Evolutionary conservation across 1,140 invertebrate genomes (phyloP).

Genomic region (Lineus longissimus): DNA sequence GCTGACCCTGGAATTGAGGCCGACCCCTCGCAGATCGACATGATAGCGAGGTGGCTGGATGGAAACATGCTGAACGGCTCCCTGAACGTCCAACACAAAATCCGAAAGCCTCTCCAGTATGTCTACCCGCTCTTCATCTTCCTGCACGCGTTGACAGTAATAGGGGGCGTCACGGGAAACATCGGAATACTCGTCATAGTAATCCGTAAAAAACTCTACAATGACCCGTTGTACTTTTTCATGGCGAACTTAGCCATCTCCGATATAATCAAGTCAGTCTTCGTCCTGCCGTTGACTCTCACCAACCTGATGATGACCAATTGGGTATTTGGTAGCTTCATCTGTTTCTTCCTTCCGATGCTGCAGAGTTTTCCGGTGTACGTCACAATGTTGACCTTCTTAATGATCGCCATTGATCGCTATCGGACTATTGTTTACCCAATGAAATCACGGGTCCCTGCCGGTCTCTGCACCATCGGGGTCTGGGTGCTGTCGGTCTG

Average conservation of each 20-base stretch:
- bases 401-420: slow-evolving; percentile 67
- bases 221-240: slow-evolving; percentile 65
- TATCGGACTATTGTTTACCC: slow-evolving; percentile 65
- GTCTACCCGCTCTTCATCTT: slow-evolving; percentile 65
- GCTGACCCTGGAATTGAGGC: too few relatives aligned
- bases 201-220: slow-evolving; percentile 60
- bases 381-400: slow-evolving; percentile 67
- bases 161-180: slow-evolving; percentile 61
- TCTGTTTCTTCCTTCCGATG: slow-evolving; percentile 74
- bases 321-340: slow-evolving; percentile 70
- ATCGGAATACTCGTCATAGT: slow-evolving; percentile 61
- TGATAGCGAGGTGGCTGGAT: too few relatives aligned
- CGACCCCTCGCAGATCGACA: too few relatives aligned
- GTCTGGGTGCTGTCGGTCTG: slow-evolving; percentile 69
- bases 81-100: neutral
- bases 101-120: slow-evolving; percentile 43
- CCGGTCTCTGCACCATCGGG: slow-evolving; percentile 65
- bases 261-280: slow-evolving; percentile 65
- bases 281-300: slow-evolving; percentile 66
- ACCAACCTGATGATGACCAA: slow-evolving; percentile 68
- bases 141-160: slow-evolving; percentile 61
- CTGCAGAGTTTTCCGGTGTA: slow-evolving; percentile 70
- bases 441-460: slow-evolving; percentile 61
- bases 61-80: too few relatives aligned
- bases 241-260: slow-evolving; percentile 66